Conservation (phyloP, 2,888 invertebrate genomes). For the Adelphocoris suturalis region DNA sequence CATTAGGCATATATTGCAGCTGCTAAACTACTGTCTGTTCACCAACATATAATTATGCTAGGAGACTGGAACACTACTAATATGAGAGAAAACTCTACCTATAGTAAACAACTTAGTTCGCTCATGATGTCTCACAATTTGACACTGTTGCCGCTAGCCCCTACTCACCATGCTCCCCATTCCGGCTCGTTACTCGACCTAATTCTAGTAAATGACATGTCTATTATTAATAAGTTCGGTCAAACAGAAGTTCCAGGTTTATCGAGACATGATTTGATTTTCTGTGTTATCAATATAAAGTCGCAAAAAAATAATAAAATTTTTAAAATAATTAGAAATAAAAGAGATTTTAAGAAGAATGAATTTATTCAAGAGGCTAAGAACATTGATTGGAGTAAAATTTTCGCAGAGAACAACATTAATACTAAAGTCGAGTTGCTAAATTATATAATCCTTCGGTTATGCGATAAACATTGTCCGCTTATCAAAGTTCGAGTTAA, state of each 20-base stretch:
- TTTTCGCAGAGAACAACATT: background rate
- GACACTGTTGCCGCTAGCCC: background rate
- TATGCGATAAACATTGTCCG: background rate
- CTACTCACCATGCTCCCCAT: slow-evolving; percentile 13
- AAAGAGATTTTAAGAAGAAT: background rate
- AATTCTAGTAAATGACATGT: background rate
- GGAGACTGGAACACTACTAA: background rate
- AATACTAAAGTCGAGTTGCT: background rate
- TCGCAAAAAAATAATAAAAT: background rate
- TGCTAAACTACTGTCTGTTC: background rate
- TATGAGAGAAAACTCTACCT: background rate
- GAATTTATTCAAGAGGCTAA: too few species aligned
- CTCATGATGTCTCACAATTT: background rate
- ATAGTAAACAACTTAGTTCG: background rate
- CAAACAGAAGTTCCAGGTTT: background rate
- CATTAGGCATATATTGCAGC: background rate
- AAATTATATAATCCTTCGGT: background rate
- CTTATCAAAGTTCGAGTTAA: background rate
- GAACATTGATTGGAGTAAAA: too few species aligned
- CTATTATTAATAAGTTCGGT: background rate
- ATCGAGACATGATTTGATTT: slow-evolving; percentile 30
- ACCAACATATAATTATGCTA: background rate
- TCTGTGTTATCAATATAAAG: background rate
- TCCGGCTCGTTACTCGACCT: slow-evolving; percentile 36
- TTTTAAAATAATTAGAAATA: background rate